Evolutionary conservation across 2,888 invertebrate species (phyloP).

Genomic region (Bugulina stolonifera): DNA sequence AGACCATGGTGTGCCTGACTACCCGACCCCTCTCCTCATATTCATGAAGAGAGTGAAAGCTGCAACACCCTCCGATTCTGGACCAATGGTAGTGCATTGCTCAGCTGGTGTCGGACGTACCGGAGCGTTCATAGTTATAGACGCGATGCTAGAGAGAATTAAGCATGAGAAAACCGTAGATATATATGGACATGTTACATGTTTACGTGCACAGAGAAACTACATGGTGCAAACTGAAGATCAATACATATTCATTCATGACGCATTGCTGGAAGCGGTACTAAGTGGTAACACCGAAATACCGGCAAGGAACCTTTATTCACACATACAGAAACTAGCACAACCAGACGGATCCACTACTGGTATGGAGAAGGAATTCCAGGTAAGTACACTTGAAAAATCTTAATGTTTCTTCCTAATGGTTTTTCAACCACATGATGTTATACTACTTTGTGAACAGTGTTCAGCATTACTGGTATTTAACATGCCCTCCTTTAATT

Average conservation of each 20-base stretch:
- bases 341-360: conserved; percentile 59
- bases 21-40: conserved; percentile 95
- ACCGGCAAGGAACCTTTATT: conserved; percentile 84
- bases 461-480: no score
- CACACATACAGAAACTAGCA: conserved; percentile 90
- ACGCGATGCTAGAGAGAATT: conserved; percentile 95
- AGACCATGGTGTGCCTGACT: conserved; percentile 96
- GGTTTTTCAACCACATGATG: no score
- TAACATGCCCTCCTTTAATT: no score
- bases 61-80: conserved; percentile 73
- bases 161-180: conserved; percentile 96
- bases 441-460: no score
- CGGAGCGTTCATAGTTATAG: conserved; percentile 96
- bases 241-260: conserved; percentile 99
- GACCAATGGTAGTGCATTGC: conserved; percentile 91
- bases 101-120: conserved; percentile 82
- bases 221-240: conserved; percentile 98
- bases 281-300: conserved; percentile 95
- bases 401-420: no score
- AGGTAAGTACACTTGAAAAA: no score
- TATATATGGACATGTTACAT: conserved; percentile 97
- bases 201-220: conserved; percentile 91
- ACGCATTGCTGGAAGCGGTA: conserved; percentile 90
- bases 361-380: conserved; percentile 52
- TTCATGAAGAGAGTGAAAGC: conserved; percentile 84